Evolutionary conservation across 2,888 invertebrate genomes (phyloP), one percentile per base, ranked within the genome.

Genomic region (Siphonodentalium dalli): DNA sequence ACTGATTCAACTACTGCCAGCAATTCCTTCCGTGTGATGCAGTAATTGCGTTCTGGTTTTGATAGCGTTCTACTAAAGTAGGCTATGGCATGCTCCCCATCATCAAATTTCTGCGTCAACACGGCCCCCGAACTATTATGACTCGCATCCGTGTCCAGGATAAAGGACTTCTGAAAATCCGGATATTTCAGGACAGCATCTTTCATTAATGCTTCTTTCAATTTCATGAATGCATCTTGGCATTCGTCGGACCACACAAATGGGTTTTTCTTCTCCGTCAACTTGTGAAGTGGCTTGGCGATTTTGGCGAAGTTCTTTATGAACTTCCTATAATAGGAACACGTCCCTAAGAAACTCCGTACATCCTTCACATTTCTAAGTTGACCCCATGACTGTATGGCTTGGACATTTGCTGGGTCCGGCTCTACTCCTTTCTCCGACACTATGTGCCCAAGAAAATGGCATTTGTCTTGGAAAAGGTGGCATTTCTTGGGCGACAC

Each of bases 141-240:
- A 35, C 56, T 44, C 7, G 64, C 57, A 52, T 63, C 53, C 11
- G 35, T 52, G 20, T 62, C 56, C 15, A 58, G 24, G 15, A 55
- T 40, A 23, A 51, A 54, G n/a, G 26, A 7, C 26, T 41, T 45
- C 9, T 53, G 35, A 27, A 40, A 29, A 33, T 44, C 28, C 2
- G 49, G 56, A 34, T 56, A 56, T 11, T 38, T 31, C 20, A 55
- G 29, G 24, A 53, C 43, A 13, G 53, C 50, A 18, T 34, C 23
- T 13, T 46, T 29, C 3, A 27, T 43, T 18, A 54, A 24, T 11
- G 29, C 40, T 9, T 35, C 11, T 38, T 54, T 54, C 13, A 50
- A 42, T 4, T 15, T 31, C 9, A 29, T 5, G 27, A 51, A 51
- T 5, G 46, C 31, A 15, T 41, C 11, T 23, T 45, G 27, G 23